Base-by-base conservation (phyloP, 2,797 vertebrate species). In the Mormyrus hasselquistii region DNA sequence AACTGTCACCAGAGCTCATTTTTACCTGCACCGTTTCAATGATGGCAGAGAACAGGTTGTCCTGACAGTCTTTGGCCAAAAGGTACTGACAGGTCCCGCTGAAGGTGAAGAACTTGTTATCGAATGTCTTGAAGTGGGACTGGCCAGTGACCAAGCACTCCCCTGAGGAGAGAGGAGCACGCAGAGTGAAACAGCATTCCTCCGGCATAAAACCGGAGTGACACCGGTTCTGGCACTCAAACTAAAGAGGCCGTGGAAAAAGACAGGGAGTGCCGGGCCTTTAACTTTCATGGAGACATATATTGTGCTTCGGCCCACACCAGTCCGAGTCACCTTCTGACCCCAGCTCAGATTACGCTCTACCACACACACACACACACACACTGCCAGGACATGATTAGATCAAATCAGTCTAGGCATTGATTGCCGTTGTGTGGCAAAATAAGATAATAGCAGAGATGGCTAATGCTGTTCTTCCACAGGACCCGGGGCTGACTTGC, bases 81-180 rank as follows among this genome's bases (percentile, higher is more conserved):
- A 99, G 94, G 92, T 98, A 99, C 91, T 98, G 98, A 92, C 98
- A 99, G 92, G 97, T 95, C 10, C 98, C 98, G 0, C 95, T 96
- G 95, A 98, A 99, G 88, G 98, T 99, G 93, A 98, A 99, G 92
- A 98, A 96, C 90, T 96, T 98, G 95, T 97, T 95, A 91, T 99
- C 99, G 82, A 99, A 99, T 85, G 96, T 98, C 94, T 99, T 99
- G 94, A 97, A 99, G 94, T 99, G 99, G 62, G 98, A 97, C 84
- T 99, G 99, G 50, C 99, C 99, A 0, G 97, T 97, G 93, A 99
- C 96, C 55, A 97, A 95, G 92, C 99, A 99, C 90, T 99, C 97
- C 8, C 97, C 99, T 99, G 90, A 41, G 92, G 19, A 92, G 1
- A 91, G 59, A 91, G 91, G 90, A 0, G 91, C 0, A 88, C 62